phyloP scores from a whole-genome alignment of 2,797 vertebrate genomes.

The Distichodus sexfasciatus region DNA sequence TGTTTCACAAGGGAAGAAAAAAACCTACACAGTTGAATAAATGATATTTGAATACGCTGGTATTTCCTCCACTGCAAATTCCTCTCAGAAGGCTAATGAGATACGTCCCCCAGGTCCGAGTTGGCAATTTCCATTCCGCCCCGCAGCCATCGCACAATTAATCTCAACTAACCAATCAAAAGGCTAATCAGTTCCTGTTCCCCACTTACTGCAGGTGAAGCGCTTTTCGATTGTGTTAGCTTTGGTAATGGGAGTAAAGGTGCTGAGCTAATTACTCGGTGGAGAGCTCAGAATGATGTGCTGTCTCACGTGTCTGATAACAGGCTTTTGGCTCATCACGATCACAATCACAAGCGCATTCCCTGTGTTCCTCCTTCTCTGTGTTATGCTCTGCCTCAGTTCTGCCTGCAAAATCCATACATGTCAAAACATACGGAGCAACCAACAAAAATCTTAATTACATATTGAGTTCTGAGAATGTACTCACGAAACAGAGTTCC shows the following conservation, averaged over 20 bases:
- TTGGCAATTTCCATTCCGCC: constrained; percentile 8
- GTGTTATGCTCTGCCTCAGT: too few species aligned
- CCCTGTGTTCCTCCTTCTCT: too few species aligned
- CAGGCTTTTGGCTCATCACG: not conserved
- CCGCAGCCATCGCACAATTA: constrained; percentile 17
- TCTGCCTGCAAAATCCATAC: too few species aligned
- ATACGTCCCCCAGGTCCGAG: constrained; percentile 4
- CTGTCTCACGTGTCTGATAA: constrained; percentile 6
- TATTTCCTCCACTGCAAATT: constrained; percentile 1
- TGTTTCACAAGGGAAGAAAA: constrained; percentile 28
- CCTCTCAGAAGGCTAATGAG: constrained; percentile 18
- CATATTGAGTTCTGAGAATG: too few species aligned
- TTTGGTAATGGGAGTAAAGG: constrained; percentile 21
- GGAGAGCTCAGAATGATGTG: not conserved
- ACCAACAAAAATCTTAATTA: too few species aligned
- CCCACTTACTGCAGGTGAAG: constrained; percentile 21
- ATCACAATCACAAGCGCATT: too few species aligned
- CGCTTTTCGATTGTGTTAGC: constrained; percentile 28
- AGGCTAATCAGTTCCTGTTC: constrained; percentile 38
- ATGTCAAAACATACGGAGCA: too few species aligned
- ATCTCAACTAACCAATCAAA: constrained; percentile 44
- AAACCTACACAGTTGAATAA: constrained; percentile 12
- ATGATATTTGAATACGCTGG: constrained; percentile 16
- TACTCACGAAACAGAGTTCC: too few species aligned
- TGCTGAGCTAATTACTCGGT: constrained; percentile 21